phyloP scores from a whole-genome alignment of 2,113 vertebrate genomes.

The Serinus canaria region DNA sequence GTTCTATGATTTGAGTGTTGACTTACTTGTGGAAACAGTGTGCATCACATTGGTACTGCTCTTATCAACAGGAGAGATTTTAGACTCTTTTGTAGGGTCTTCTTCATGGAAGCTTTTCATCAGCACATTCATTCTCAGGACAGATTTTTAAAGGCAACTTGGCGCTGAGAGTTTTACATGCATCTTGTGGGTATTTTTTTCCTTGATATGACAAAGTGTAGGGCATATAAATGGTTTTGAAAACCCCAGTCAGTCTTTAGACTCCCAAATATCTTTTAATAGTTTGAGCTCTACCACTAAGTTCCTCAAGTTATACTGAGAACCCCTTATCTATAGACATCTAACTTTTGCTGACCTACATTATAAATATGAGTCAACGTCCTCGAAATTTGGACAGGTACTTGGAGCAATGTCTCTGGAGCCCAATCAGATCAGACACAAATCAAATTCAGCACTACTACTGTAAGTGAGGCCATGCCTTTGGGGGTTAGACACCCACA shows the following conservation, averaged over 20 bases:
- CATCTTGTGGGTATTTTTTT: not conserved
- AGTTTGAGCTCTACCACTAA: not conserved
- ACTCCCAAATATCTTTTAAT: not conserved
- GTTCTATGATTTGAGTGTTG: not conserved
- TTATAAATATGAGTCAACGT: not conserved
- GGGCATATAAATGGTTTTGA: not conserved
- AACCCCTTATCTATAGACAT: not conserved
- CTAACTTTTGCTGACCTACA: not conserved
- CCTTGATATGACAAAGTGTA: not conserved
- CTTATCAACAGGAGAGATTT: not conserved
- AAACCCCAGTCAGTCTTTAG: not conserved
- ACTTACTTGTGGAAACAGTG: not conserved
- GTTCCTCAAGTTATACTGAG: not conserved
- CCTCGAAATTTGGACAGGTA: not conserved
- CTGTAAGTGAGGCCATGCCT: not conserved
- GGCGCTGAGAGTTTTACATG: not conserved
- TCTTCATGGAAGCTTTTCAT: not conserved
- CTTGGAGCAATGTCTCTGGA: not conserved
- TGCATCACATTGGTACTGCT: rapidly evolving
- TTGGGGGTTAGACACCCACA: not conserved
- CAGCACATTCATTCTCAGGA: not conserved
- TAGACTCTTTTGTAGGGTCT: not conserved
- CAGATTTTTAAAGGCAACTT: not conserved
- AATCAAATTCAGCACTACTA: not conserved
- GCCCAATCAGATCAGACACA: not conserved